Evolutionary conservation across 2,797 vertebrate genomes (phyloP), one percentile per base, ranked within the genome.

Genomic region (Muscicapa striata): DNA sequence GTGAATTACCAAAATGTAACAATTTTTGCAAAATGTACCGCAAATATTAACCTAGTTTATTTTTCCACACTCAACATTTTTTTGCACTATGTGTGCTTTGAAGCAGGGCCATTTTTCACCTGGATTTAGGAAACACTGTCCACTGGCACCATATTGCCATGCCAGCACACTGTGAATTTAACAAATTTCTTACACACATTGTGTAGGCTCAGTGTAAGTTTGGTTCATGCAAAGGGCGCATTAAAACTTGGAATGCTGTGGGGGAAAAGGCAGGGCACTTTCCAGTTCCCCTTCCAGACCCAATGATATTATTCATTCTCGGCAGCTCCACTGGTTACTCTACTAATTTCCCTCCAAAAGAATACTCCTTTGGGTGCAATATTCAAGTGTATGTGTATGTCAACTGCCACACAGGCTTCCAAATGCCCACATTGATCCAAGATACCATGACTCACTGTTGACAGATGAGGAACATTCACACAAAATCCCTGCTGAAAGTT

Each of bases 391-490:
- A 66, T 81, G 82, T 27, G 58, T 94, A 94, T 92, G 93, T 94
- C 82, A 94, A 79, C 61, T 59, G 58, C 72, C 41, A 43, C 46
- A 59, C 57, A 84, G 85, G 78, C 69, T 93, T 74, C 77, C 93
- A 96, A 97, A 97, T 96, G 87, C 82, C 89, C 89, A 89, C 59
- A 92, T 2, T 66, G 55, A 95, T 95, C 69, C 95, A 94, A 94
- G 89, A 94, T 61, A 87, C 15, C 61, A 68, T 91, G 90, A 62
- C 85, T 95, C 63, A 76, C 85, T 94, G 81, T 6, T 93, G 84
- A 97, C 74, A 94, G 94, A 95, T 95, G 92, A 95, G 70, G 87
- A 96, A 95, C 89, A 97, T 61, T 92, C 94, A 84, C 76, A 76
- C 67, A 95, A 91, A 93, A 79, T 67, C 15, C 40, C 51, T 2